Evolutionary conservation across 2,797 vertebrate genomes (phyloP).

Genomic region (Acanthurus leucopareius): DNA sequence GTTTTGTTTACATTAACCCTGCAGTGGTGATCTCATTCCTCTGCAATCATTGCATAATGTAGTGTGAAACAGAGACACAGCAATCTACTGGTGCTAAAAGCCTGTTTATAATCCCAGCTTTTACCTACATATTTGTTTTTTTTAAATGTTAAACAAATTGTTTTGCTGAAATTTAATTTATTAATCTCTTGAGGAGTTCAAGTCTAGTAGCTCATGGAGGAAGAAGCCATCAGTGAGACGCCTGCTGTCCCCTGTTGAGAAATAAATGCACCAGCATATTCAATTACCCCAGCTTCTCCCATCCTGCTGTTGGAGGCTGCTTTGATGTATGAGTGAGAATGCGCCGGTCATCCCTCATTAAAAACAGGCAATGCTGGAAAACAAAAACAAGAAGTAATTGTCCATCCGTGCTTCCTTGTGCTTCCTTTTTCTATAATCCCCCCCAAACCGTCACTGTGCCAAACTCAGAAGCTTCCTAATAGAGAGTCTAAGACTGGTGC

Average conservation of each 20-base stretch:
- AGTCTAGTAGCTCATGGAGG: conserved; percentile 17
- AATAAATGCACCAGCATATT: conserved; percentile 76
- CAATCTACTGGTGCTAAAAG: background rate
- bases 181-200: conserved; percentile 56
- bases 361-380: conserved; percentile 70
- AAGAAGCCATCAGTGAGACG: conserved; percentile 50
- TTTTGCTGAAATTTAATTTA: conserved; percentile 40
- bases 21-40: background rate
- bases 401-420: conserved; percentile 47
- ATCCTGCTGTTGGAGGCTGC: conserved; percentile 54
- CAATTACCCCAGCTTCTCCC: conserved; percentile 70
- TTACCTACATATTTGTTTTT: conserved; percentile 48
- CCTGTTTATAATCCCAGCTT: conserved; percentile 13
- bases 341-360: conserved; percentile 81
- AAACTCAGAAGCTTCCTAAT: conserved; percentile 40
- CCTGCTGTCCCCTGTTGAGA: conserved; percentile 67
- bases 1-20: conserved; percentile 40
- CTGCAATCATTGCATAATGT: conserved; percentile 19
- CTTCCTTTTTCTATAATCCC: conserved; percentile 60
- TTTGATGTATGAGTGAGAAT: conserved; percentile 73
- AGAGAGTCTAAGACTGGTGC: conserved; percentile 39
- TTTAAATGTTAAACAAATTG: conserved; percentile 48
- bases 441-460: conserved; percentile 48
- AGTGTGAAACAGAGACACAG: background rate
- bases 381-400: conserved; percentile 83